These are phyloP conservation scores for Bombus pyrosoma DNA, from an alignment of 1,140 invertebrate species.

Conservation along the genomic window DNA sequence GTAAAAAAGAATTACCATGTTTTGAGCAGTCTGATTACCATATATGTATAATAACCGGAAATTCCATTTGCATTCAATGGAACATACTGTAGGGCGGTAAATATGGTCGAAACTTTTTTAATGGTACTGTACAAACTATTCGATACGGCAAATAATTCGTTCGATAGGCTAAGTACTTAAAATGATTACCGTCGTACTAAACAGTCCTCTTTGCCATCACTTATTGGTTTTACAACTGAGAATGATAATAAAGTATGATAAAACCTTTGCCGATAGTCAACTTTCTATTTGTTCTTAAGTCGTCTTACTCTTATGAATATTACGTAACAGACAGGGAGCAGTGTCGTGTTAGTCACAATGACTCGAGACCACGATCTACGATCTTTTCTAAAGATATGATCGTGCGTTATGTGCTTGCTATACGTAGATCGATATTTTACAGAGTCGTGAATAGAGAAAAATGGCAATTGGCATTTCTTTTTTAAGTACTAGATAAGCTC, in stretches of 20 bases:
- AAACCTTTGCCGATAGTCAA: background rate
- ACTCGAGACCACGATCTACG: background rate
- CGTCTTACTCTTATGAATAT: slow-evolving; percentile 11
- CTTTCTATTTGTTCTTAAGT: slow-evolving; percentile 26
- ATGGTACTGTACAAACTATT: background rate
- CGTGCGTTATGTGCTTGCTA: background rate
- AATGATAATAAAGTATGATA: background rate
- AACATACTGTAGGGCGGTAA: background rate
- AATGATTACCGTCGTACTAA: background rate
- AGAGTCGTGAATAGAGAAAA: background rate
- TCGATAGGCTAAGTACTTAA: background rate
- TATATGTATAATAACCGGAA: slow-evolving; percentile 13
- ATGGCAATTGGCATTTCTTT: background rate
- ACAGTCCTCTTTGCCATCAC: background rate
- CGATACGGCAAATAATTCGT: background rate
- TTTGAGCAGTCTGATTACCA: background rate
- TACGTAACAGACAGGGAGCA: slow-evolving; percentile 4
- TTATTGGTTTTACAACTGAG: background rate
- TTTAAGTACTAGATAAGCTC: background rate
- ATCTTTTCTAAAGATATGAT: background rate
- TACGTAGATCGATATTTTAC: slow-evolving; percentile 1
- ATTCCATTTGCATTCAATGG: slow-evolving; percentile 18
- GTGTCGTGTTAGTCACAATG: slow-evolving; percentile 15
- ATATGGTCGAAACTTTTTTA: background rate
- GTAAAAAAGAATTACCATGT: background rate